Conservation (phyloP, 1,140 invertebrate species). For the Caenorhabditis inopinata region DNA sequence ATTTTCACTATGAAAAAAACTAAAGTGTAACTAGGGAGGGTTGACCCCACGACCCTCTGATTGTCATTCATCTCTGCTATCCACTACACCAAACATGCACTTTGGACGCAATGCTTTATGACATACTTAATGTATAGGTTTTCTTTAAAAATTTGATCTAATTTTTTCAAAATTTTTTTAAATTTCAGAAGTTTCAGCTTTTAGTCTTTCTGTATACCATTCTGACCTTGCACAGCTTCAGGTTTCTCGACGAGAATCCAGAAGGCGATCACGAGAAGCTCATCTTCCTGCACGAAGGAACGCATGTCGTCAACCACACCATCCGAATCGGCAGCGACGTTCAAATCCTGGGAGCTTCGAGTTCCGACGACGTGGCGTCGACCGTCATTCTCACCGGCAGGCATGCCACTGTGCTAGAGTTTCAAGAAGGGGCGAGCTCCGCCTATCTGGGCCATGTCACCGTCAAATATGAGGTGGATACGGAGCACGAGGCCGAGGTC, state of each 20-base stretch:
- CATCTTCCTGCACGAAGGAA: background rate
- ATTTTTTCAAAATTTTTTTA: too few relatives aligned
- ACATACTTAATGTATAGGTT: too few relatives aligned
- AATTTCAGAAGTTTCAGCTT: too few relatives aligned
- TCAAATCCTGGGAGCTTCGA: background rate
- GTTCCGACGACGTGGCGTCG: background rate
- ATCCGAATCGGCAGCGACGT: background rate
- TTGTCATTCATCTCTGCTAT: too few relatives aligned
- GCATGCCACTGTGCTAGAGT: background rate
- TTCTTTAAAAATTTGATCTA: too few relatives aligned
- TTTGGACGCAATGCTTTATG: too few relatives aligned
- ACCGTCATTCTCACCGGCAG: background rate
- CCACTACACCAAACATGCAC: too few relatives aligned
- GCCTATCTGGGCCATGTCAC: background rate
- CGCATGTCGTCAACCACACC: constrained; percentile 6
- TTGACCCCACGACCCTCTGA: too few relatives aligned
- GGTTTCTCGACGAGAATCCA: background rate
- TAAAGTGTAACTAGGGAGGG: too few relatives aligned
- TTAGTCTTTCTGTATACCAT: too few relatives aligned
- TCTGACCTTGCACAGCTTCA: background rate
- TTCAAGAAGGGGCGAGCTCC: background rate
- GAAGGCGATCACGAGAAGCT: constrained; percentile 4
- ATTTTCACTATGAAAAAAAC: too few relatives aligned
- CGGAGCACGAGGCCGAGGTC: background rate
- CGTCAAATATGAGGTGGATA: constrained; percentile 13